phyloP scores from a whole-genome alignment of 2,113 vertebrate species.

The Monarcha castaneiventris region DNA sequence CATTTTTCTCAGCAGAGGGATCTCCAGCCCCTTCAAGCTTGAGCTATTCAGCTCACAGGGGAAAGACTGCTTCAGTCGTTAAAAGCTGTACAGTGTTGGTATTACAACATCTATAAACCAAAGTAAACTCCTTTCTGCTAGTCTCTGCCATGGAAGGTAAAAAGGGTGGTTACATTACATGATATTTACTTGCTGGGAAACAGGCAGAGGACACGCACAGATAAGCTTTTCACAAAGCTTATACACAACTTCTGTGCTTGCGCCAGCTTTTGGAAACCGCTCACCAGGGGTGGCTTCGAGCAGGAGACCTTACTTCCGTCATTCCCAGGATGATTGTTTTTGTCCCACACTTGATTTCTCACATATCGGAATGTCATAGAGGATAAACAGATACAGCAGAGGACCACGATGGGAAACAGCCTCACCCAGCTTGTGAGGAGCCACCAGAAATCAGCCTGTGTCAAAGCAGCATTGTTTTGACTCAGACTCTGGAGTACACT shows the following conservation, averaged over 20 bases:
- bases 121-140: not conserved
- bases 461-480: constrained; percentile 5
- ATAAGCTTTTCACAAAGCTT: not conserved
- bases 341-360: not conserved
- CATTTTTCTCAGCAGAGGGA: not conserved
- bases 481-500: not conserved
- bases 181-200: not conserved
- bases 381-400: not conserved
- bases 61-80: not conserved
- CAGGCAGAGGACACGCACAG: not conserved
- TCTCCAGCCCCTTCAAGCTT: not conserved
- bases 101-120: not conserved
- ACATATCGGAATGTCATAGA: not conserved
- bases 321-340: not conserved
- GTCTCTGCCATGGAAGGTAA: not conserved
- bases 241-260: not conserved
- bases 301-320: not conserved
- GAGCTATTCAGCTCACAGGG: not conserved
- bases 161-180: not conserved
- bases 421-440: not conserved
- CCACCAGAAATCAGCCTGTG: not conserved
- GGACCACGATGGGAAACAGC: not conserved
- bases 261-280: not conserved
- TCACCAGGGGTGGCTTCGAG: not conserved
- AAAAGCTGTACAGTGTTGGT: not conserved